phyloP scores from a whole-genome alignment of 2,113 vertebrate species.

The Hipposideros armiger region DNA sequence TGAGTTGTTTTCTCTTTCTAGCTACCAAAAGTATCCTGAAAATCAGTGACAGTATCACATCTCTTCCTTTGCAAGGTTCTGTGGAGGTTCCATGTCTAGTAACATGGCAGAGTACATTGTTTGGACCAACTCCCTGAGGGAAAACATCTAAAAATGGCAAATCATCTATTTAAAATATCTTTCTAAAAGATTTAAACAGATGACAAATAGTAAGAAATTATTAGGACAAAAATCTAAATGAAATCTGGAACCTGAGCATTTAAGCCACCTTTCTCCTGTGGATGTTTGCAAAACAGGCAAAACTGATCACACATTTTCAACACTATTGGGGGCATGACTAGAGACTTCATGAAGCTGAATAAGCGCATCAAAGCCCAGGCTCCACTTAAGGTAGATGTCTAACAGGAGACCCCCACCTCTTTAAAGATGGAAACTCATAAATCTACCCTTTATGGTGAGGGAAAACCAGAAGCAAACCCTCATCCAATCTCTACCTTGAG shows the following conservation, averaged over 20 bases:
- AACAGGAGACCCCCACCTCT: not conserved
- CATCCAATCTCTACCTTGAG: not conserved
- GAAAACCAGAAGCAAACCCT: not conserved
- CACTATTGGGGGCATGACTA: not conserved
- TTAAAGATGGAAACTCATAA: not conserved
- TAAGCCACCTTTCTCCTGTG: not conserved
- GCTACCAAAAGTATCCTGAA: not conserved
- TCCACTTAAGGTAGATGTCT: not conserved
- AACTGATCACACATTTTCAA: not conserved
- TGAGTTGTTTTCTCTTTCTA: slow-evolving; percentile 15
- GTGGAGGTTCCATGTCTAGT: not conserved
- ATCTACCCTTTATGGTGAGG: not conserved
- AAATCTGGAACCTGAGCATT: not conserved
- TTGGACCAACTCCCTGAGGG: not conserved
- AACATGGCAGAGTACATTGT: not conserved
- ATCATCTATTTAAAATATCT: not conserved
- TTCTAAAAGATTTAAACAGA: not conserved
- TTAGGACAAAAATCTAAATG: not conserved
- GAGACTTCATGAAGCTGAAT: not conserved
- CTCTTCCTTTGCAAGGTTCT: not conserved
- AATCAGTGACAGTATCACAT: not conserved
- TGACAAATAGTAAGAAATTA: not conserved
- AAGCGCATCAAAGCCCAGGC: not conserved
- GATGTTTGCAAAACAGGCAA: not conserved
- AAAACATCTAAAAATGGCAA: not conserved